Conservation (phyloP, 2,888 invertebrate genomes). For the Nomada flava region DNA sequence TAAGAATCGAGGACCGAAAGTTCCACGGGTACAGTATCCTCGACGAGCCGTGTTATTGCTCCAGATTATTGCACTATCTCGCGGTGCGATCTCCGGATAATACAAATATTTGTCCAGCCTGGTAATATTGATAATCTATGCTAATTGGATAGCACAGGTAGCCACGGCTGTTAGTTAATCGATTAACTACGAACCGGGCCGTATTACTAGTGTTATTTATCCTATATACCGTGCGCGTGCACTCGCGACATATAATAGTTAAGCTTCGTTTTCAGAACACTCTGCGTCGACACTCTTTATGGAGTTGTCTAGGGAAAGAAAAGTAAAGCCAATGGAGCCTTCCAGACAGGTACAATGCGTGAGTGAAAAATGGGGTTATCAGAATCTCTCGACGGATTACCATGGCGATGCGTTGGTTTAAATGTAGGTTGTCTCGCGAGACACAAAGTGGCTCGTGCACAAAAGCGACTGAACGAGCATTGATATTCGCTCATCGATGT, state of each 20-base stretch:
- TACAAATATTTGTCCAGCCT: slow-evolving; percentile 48
- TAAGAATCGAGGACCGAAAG: background rate
- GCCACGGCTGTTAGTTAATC: slow-evolving; percentile 39
- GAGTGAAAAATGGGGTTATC: no score
- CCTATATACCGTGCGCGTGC: slow-evolving; percentile 7
- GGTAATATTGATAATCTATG: slow-evolving; percentile 57
- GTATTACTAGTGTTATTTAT: slow-evolving; percentile 44
- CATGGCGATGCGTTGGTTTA: no score
- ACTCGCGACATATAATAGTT: slow-evolving; percentile 15
- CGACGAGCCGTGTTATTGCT: slow-evolving; percentile 20
- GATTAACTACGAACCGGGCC: slow-evolving; percentile 31
- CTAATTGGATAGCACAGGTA: slow-evolving; percentile 40
- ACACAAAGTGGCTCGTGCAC: no score
- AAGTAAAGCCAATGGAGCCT: no score
- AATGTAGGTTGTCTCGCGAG: no score
- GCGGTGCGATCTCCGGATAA: slow-evolving; percentile 31
- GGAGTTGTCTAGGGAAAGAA: no score
- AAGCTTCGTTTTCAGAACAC: background rate
- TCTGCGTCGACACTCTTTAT: no score
- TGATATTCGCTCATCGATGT: no score
- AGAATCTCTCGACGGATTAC: no score
- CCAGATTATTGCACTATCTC: slow-evolving; percentile 32
- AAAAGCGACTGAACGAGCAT: no score
- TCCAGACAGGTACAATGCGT: no score
- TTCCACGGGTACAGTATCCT: background rate